A percentile compares a stretch with the other conserved stretches of the same genome.
phyloP scores from a whole-genome alignment of 2,113 vertebrate species.

The Dipodomys merriami region DNA sequence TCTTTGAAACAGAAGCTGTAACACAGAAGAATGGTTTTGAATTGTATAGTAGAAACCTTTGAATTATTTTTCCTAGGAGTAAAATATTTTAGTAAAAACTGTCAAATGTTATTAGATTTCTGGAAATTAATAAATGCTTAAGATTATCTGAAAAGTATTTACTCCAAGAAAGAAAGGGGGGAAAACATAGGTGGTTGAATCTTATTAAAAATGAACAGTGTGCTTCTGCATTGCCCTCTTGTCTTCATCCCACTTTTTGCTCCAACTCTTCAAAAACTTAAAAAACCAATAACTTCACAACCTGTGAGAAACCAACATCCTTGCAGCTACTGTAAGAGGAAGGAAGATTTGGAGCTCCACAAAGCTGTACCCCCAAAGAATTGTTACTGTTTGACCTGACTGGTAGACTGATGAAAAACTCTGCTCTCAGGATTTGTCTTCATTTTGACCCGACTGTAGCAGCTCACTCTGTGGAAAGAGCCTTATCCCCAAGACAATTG shows the following conservation, averaged over 20 bases:
- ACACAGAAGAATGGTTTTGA: neutral
- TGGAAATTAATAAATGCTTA: neutral
- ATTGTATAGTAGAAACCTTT: neutral
- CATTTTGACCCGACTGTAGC: neutral
- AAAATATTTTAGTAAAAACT: neutral
- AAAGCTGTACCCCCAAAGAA: neutral
- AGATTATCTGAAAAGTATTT: neutral
- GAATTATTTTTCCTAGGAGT: neutral
- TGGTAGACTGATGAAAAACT: neutral
- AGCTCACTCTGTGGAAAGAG: neutral
- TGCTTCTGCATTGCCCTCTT: neutral
- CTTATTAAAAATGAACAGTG: neutral
- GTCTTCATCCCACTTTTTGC: neutral
- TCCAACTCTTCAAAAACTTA: neutral
- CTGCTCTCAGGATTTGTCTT: neutral
- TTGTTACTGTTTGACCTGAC: neutral
- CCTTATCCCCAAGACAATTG: neutral
- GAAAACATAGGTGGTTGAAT: neutral
- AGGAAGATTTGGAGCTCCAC: neutral
- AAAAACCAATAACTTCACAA: neutral
- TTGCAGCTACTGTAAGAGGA: neutral
- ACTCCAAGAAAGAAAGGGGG: neutral
- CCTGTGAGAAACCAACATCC: neutral
- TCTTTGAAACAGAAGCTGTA: constrained; percentile 6
- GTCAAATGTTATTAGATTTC: neutral